These are phyloP conservation scores for Phylloscopus trochiloides DNA, from an alignment of 2,113 vertebrate genomes.

Conservation along the genomic window DNA sequence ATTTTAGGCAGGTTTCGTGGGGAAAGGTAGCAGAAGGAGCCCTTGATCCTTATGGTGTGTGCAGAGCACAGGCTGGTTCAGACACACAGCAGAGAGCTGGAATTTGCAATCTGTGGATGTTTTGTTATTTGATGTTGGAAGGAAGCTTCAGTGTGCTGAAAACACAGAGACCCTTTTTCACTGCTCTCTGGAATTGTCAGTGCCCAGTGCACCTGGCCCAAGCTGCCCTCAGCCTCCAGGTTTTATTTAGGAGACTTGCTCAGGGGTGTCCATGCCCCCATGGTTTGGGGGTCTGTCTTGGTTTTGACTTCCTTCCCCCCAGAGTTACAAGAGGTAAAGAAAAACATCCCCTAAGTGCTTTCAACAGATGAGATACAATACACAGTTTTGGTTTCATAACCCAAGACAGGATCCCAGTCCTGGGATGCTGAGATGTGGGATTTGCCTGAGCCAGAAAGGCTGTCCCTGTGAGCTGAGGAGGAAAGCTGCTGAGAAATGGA, in stretches of 20 bases:
- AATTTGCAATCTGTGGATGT: fast-evolving
- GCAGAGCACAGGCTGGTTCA: neutral
- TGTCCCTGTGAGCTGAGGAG: neutral
- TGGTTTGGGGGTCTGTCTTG: neutral
- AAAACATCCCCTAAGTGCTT: too few relatives aligned
- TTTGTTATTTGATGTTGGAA: neutral
- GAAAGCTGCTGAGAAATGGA: neutral
- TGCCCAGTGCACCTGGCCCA: neutral
- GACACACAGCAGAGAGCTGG: neutral
- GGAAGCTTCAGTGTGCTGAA: neutral
- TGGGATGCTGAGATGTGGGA: neutral
- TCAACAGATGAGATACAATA: too few relatives aligned
- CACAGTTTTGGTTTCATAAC: too few relatives aligned
- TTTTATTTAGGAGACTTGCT: neutral
- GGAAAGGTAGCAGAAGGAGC: neutral
- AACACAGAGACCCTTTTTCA: neutral
- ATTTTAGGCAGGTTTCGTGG: neutral
- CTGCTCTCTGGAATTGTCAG: neutral
- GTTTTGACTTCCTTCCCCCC: too few relatives aligned
- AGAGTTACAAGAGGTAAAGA: too few relatives aligned
- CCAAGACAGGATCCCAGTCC: neutral
- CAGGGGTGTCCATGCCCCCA: neutral
- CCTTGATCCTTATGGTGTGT: neutral
- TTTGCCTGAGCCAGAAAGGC: neutral
- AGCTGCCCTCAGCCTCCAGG: neutral